phyloP scores from a whole-genome alignment of 2,797 vertebrate genomes.

The Mus spretus region DNA sequence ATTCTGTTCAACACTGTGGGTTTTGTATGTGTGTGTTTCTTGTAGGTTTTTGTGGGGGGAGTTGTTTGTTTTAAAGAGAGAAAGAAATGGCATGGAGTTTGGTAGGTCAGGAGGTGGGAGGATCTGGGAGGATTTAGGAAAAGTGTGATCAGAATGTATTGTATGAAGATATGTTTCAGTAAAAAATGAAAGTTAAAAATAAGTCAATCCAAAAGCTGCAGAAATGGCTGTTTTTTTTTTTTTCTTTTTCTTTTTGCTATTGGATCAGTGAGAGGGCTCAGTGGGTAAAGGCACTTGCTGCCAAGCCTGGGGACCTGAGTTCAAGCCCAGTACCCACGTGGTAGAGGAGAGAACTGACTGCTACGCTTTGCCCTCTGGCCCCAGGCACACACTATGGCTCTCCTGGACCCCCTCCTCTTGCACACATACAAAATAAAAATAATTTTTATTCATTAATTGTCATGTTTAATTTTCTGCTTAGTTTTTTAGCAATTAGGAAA shows the following conservation, averaged over 20 bases:
- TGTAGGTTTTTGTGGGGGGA: not conserved
- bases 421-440: not conserved
- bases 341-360: not conserved
- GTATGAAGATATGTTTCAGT: not conserved
- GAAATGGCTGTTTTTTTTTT: not conserved
- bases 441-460: not conserved
- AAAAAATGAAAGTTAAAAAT: not conserved
- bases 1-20: not conserved
- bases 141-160: not conserved
- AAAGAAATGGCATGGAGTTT: not conserved
- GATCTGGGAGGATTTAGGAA: not conserved
- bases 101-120: not conserved
- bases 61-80: not conserved
- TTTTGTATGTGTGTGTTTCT: not conserved
- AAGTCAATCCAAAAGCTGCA: not conserved
- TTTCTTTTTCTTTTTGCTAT: not conserved
- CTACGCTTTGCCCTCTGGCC: not conserved
- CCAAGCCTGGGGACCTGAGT: not conserved
- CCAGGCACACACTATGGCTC: not conserved
- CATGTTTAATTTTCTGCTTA: constrained; percentile 23
- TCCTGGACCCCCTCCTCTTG: not conserved
- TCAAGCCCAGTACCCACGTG: not conserved
- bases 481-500: constrained; percentile 19
- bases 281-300: not conserved
- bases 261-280: not conserved